Evolutionary conservation across 2,888 invertebrate species (phyloP), one percentile per base, ranked within the genome.

Genomic region (Entomobrya multifasciata): DNA sequence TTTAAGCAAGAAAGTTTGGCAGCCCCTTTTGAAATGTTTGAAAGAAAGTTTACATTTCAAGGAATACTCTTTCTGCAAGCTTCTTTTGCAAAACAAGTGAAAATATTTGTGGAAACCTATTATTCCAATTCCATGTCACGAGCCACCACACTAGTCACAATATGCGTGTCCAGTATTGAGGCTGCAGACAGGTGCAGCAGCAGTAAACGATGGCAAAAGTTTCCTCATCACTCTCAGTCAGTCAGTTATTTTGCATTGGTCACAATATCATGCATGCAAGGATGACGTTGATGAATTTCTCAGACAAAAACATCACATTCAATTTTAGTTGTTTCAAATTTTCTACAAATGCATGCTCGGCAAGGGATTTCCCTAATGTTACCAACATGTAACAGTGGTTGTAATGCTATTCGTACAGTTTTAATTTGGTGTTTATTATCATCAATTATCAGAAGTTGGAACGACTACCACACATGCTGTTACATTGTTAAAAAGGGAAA

Each of bases 261-360:
- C 20, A 55, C 8, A 41, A 25, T 60, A 25, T 1, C 27, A 15
- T 25, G 25, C 25, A n/a, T 6, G 15, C 36, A 62, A 11, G 8
- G 5, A n/a, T 77, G 76, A 77, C 76, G 60, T 55, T 77, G 76
- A 77, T 77, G 22, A 20, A 77, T 77, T 47, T 57, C n/a, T 25
- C n/a, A 0, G 44, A 11, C 25, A 5, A 57, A 77, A 76, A 30
- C 17, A 22, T 41, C 57, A 77, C 27, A 57, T 77, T 41, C 57
- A 22, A n/a, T 20, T 57, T 6, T 36, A 55, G 17, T 55, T 57
- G 55, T 36, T 41, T 55, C n/a, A 49, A 17, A 55, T 60, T 60
- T 22, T 25, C 25, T 13, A 25, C 60, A 20, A 49, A 49, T 4
- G 49, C n/a, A 10, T 49, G n/a, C 15, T 15, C 5, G 17, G 1